Conservation (phyloP, 64 coral and sea anemone species). For the Stichodactyla mertensii region DNA sequence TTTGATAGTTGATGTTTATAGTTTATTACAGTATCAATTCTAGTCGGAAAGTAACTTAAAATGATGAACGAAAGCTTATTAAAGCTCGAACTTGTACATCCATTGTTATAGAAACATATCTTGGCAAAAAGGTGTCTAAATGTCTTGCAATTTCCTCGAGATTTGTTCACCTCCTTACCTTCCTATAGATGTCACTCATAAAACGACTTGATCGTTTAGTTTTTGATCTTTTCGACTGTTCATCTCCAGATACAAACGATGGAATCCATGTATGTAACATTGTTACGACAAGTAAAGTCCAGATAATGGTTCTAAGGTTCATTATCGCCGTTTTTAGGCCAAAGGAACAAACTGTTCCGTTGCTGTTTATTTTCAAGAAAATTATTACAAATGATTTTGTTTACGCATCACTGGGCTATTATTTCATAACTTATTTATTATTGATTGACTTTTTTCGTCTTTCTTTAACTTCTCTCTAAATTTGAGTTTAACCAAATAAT, state of each 20-base stretch:
- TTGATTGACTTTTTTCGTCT: background rate
- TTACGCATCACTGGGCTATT: slow-evolving; percentile 21
- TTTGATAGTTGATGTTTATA: background rate
- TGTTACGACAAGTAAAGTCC: background rate
- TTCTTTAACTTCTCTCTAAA: background rate
- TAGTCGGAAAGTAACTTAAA: background rate
- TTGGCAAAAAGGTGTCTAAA: background rate
- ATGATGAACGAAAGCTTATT: background rate
- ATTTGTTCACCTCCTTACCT: background rate
- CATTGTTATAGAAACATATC: background rate
- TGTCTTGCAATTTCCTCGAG: background rate
- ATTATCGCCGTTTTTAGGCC: background rate
- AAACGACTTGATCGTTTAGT: background rate
- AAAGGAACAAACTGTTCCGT: slow-evolving; percentile 21
- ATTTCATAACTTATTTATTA: slow-evolving; percentile 23
- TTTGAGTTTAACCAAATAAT: no score
- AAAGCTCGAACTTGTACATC: background rate
- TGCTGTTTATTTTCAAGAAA: background rate
- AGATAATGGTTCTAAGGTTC: background rate
- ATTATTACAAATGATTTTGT: slow-evolving; percentile 3
- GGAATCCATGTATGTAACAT: slow-evolving; percentile 13
- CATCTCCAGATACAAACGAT: background rate
- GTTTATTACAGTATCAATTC: background rate
- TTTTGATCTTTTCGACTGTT: background rate
- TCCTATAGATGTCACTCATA: background rate